Evolutionary conservation across 2,797 vertebrate genomes (phyloP).

Genomic region (Thunnus albacares): DNA sequence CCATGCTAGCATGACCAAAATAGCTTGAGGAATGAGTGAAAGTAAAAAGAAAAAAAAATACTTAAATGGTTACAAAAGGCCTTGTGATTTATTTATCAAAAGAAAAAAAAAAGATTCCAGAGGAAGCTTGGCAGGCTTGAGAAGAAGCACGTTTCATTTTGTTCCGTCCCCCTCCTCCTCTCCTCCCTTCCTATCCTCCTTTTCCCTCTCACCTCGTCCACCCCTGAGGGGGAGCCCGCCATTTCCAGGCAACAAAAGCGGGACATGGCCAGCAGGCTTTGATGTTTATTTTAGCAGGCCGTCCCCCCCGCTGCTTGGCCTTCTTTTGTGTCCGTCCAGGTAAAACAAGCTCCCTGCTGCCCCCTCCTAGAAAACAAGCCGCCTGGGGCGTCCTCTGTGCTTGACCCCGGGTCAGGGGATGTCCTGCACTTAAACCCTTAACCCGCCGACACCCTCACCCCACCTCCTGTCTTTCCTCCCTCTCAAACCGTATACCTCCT

Average conservation of each 20-base stretch:
- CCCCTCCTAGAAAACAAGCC: slow-evolving; percentile 66
- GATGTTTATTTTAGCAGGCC: slow-evolving; percentile 88
- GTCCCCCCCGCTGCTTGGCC: slow-evolving; percentile 74
- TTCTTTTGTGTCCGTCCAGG: slow-evolving; percentile 90
- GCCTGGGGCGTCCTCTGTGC: slow-evolving; percentile 50
- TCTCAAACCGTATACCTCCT: slow-evolving; percentile 20
- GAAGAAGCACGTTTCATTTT: slow-evolving; percentile 86
- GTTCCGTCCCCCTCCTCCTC: slow-evolving; percentile 4
- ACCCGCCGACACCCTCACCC: slow-evolving; percentile 31
- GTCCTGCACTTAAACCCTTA: slow-evolving; percentile 87
- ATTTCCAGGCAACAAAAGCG: slow-evolving; percentile 89
- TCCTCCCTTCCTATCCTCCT: slow-evolving; percentile 33
- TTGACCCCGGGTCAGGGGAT: slow-evolving; percentile 82
- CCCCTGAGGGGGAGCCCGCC: slow-evolving; percentile 66
- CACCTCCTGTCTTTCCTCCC: slow-evolving; percentile 48
- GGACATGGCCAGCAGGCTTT: slow-evolving; percentile 86
- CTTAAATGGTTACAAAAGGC: slow-evolving; percentile 74
- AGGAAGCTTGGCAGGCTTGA: slow-evolving; percentile 84
- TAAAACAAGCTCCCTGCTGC: slow-evolving; percentile 84
- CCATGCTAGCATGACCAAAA: slow-evolving; percentile 18
- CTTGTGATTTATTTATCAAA: slow-evolving; percentile 89
- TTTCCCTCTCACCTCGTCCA: slow-evolving; percentile 58
- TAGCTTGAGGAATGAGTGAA: slow-evolving; percentile 12
- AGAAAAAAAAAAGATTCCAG: slow-evolving; percentile 78
- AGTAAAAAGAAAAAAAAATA: not conserved